Percentiles rank a stretch among this genome's conserved stretches.
Conservation (phyloP, 2,888 invertebrate genomes). For the Sussaba pulchella region DNA sequence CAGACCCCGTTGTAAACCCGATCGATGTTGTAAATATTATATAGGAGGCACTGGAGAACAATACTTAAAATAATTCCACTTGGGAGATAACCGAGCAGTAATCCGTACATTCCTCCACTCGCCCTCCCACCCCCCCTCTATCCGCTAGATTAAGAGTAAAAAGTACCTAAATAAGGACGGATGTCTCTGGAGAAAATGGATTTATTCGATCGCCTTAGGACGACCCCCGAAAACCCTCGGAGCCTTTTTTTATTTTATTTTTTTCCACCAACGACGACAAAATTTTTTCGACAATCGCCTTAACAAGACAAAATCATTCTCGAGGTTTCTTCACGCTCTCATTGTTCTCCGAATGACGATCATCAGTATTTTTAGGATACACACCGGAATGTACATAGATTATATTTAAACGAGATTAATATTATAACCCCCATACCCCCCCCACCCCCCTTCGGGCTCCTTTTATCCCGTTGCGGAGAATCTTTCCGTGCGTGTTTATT, state of each 20-base stretch:
- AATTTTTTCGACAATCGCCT: constrained; percentile 26
- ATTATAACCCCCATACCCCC: not conserved
- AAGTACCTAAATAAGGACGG: constrained; percentile 48
- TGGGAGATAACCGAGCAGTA: constrained; percentile 51
- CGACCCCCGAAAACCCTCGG: constrained; percentile 20
- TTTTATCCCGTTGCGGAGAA: constrained; percentile 43
- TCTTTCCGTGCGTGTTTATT: constrained; percentile 20
- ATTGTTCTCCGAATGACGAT: constrained; percentile 61
- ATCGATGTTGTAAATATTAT: constrained; percentile 64
- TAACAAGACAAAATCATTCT: no score
- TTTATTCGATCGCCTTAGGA: constrained; percentile 51
- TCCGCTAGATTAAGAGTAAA: constrained; percentile 43
- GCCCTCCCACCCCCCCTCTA: constrained; percentile 19
- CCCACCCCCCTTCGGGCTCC: no score
- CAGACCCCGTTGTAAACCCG: constrained; percentile 53
- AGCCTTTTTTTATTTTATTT: constrained; percentile 18
- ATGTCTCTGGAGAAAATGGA: constrained; percentile 49
- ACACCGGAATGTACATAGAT: constrained; percentile 73
- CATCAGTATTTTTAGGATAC: constrained; percentile 80
- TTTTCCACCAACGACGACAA: constrained; percentile 42
- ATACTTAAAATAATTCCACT: constrained; percentile 41
- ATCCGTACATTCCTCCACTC: constrained; percentile 61
- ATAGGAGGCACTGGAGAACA: constrained; percentile 47
- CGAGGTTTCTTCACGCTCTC: constrained; percentile 46
- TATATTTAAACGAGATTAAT: constrained; percentile 54